A percentile compares a stretch with the other conserved stretches of the same genome.
These are phyloP conservation scores for Montifringilla adamsi DNA, from an alignment of 2,113 vertebrate species.

Conservation along the genomic window DNA sequence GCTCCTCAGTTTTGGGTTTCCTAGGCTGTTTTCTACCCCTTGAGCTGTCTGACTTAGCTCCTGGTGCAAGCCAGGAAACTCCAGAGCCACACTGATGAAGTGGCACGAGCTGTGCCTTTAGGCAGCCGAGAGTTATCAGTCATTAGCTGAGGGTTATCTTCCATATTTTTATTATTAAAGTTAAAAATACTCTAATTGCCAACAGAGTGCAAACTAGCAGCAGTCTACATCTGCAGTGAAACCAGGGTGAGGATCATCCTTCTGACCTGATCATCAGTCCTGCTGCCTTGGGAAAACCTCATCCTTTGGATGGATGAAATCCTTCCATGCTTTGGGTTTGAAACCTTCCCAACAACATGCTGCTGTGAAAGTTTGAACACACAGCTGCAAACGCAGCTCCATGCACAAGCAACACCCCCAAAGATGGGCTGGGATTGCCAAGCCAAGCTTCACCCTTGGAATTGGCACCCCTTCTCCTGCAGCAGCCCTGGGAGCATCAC, in stretches of 20 bases:
- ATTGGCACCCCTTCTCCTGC: not conserved
- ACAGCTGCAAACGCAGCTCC: not conserved
- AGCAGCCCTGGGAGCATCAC: rapidly evolving
- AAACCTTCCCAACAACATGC: rapidly evolving
- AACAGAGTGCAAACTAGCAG: not conserved
- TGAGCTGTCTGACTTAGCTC: not conserved
- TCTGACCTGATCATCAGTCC: not conserved
- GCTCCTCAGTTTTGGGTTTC: not conserved
- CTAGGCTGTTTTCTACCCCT: not conserved
- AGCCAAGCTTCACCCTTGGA: not conserved
- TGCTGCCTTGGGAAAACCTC: not conserved
- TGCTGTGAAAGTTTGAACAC: not conserved
- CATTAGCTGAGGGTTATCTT: not conserved
- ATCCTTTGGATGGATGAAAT: not conserved
- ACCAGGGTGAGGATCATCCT: not conserved
- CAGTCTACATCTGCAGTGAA: not conserved
- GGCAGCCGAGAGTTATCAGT: not conserved
- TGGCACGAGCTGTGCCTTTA: not conserved
- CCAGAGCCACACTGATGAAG: not conserved
- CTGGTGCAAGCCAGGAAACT: not conserved
- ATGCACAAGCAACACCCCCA: rapidly evolving
- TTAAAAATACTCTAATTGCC: not conserved
- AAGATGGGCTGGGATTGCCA: not conserved
- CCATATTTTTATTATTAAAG: not conserved
- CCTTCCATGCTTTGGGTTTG: not conserved